phyloP scores from a whole-genome alignment of 2,797 vertebrate genomes.

The Neomorphus geoffroyi region DNA sequence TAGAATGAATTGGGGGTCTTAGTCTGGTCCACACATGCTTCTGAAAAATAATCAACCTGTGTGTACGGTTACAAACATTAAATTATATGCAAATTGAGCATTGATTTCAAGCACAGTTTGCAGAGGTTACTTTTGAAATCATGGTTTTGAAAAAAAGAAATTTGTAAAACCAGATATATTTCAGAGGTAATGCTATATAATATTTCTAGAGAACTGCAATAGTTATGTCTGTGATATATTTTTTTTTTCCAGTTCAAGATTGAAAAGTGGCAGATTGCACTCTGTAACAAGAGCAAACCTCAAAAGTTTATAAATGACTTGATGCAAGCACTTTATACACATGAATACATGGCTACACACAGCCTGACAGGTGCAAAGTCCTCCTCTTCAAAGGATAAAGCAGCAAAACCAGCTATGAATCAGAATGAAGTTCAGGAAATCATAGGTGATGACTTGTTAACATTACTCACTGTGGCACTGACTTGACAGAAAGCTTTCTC shows the following conservation, averaged over 20 bases:
- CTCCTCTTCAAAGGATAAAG: constrained; percentile 78
- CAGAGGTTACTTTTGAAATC: background rate
- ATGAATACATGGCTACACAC: constrained; percentile 80
- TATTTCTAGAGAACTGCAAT: background rate
- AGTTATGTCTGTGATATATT: constrained; percentile 30
- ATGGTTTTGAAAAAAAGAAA: background rate
- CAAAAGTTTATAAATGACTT: constrained; percentile 81
- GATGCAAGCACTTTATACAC: constrained; percentile 81
- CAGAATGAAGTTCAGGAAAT: constrained; percentile 81
- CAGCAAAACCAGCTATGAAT: constrained; percentile 79
- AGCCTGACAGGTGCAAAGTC: constrained; percentile 79
- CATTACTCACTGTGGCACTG: background rate
- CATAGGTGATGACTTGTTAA: constrained; percentile 73
- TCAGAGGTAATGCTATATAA: background rate
- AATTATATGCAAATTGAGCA: background rate
- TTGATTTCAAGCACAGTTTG: background rate
- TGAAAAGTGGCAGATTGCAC: constrained; percentile 79
- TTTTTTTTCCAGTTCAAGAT: constrained; percentile 78
- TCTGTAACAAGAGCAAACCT: constrained; percentile 80
- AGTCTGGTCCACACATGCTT: background rate
- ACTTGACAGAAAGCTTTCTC: background rate
- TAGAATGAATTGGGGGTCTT: background rate
- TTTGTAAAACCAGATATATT: background rate
- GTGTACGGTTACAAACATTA: background rate
- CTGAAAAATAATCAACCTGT: background rate